These are phyloP conservation scores for Actinemys pallida DNA, from an alignment of 2,113 vertebrate species.

Conservation along the genomic window DNA sequence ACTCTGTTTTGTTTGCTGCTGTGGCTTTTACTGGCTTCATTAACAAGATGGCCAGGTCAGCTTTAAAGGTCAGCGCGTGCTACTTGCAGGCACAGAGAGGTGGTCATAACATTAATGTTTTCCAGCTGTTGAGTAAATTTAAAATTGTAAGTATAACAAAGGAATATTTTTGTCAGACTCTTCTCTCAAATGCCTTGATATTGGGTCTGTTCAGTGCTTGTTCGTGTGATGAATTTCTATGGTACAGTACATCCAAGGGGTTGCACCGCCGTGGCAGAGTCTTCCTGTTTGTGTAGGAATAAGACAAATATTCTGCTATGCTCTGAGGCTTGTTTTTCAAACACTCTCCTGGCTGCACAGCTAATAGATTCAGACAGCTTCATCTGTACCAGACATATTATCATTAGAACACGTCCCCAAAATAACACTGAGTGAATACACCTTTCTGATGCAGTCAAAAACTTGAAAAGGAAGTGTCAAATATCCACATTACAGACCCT, in stretches of 20 bases:
- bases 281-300: background rate
- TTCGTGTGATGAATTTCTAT: background rate
- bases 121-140: conserved; percentile 12
- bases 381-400: conserved; percentile 43
- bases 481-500: background rate
- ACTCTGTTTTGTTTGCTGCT: background rate
- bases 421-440: conserved; percentile 14
- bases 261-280: background rate
- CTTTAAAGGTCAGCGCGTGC: background rate
- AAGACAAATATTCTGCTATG: background rate
- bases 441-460: conserved; percentile 10
- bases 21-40: background rate
- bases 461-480: background rate
- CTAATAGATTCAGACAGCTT: conserved; percentile 48
- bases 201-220: background rate
- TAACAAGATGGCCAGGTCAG: background rate
- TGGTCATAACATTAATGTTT: background rate
- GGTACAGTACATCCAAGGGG: background rate
- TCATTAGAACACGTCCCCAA: conserved; percentile 41
- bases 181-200: background rate
- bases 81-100: background rate
- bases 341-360: background rate
- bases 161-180: background rate
- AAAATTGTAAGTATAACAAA: background rate
- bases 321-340: conserved; percentile 30